Percentiles rank a stretch among this genome's conserved stretches.
Conservation (phyloP, 2,113 vertebrate genomes). For the Struthio camelus region DNA sequence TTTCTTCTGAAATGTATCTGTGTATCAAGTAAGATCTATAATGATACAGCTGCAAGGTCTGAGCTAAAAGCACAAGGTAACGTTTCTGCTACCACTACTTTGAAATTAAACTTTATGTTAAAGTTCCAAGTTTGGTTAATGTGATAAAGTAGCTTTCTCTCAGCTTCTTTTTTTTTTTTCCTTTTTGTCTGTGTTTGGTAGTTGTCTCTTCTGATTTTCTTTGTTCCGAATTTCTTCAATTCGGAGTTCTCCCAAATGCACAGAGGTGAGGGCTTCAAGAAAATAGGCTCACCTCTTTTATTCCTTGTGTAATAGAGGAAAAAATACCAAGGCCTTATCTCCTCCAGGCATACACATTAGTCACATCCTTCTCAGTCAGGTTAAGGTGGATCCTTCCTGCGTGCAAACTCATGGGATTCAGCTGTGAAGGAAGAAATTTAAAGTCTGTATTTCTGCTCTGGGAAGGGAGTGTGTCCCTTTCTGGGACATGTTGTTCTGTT, state of each 20-base stretch:
- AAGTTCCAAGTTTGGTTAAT: neutral
- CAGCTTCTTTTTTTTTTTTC: neutral
- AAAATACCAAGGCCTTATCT: constrained; percentile 15
- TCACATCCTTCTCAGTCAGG: constrained; percentile 4
- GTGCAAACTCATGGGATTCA: neutral
- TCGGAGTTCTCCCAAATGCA: neutral
- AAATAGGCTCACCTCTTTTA: neutral
- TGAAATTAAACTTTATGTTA: neutral
- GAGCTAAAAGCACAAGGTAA: neutral
- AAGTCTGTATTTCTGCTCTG: neutral
- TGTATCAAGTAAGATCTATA: neutral
- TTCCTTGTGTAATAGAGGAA: neutral
- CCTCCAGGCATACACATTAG: neutral
- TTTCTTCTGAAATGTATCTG: neutral
- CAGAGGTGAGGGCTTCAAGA: neutral
- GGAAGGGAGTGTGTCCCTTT: neutral
- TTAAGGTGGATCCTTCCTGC: constrained; percentile 3
- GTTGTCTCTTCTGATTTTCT: neutral
- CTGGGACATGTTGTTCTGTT: neutral
- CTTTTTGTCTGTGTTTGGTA: neutral
- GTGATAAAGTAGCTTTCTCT: neutral
- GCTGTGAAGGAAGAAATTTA: neutral
- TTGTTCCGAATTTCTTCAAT: neutral
- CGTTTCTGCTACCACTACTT: neutral
- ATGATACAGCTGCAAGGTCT: neutral